These are phyloP conservation scores for Anthonomus grandis DNA, from an alignment of 1,140 invertebrate species.

Conservation along the genomic window DNA sequence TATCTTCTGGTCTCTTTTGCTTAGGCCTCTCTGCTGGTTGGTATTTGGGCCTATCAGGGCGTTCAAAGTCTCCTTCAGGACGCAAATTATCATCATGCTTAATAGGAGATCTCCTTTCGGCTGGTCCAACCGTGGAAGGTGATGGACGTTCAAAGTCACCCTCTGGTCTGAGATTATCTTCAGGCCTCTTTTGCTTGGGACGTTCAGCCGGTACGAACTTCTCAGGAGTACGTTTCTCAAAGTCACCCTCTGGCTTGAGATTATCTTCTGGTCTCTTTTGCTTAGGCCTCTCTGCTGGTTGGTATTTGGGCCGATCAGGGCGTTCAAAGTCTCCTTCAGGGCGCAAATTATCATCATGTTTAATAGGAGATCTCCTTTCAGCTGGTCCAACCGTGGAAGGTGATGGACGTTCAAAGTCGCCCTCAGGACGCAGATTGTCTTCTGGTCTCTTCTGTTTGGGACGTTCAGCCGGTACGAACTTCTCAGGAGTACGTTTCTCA, in stretches of 20 bases:
- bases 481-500: slow-evolving; percentile 48
- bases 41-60: slow-evolving; percentile 50
- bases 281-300: slow-evolving; percentile 55
- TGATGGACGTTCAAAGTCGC: slow-evolving; percentile 52
- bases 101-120: slow-evolving; percentile 52
- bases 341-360: slow-evolving; percentile 55
- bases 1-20: slow-evolving; percentile 53
- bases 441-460: slow-evolving; percentile 50
- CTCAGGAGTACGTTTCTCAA: slow-evolving; percentile 47
- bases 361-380: slow-evolving; percentile 49
- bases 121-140: slow-evolving; percentile 44
- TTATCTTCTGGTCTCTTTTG: slow-evolving; percentile 53
- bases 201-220: slow-evolving; percentile 47
- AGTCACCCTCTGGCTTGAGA: slow-evolving; percentile 55
- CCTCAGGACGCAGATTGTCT: slow-evolving; percentile 61
- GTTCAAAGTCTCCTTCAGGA: slow-evolving; percentile 47
- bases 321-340: slow-evolving; percentile 56
- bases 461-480: slow-evolving; percentile 40
- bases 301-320: slow-evolving; percentile 54
- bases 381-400: slow-evolving; percentile 48
- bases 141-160: slow-evolving; percentile 37
- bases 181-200: slow-evolving; percentile 49
- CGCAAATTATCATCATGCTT: slow-evolving; percentile 58
- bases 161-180: slow-evolving; percentile 56
- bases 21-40: slow-evolving; percentile 58